Percentiles rank a stretch among this genome's conserved stretches.
Conservation (phyloP, 1,140 invertebrate genomes). For the Chrysoperla carnea region DNA sequence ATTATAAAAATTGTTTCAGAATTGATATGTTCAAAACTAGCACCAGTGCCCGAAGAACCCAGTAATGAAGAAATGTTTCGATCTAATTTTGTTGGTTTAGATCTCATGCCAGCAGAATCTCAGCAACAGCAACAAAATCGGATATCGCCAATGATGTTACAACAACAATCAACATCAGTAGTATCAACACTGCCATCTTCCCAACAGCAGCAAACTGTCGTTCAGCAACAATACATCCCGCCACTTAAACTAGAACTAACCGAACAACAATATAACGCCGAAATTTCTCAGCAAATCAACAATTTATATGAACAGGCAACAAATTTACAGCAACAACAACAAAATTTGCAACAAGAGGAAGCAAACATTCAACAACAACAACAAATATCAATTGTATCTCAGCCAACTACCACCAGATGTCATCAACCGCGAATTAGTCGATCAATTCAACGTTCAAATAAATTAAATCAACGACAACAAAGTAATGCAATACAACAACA, state of each 20-base stretch:
- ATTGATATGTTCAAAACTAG: constrained; percentile 35
- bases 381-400: constrained; percentile 6
- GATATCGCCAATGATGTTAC: constrained; percentile 6
- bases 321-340: constrained; percentile 5
- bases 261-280: too few species aligned
- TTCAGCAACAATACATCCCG: too few species aligned
- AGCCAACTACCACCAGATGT: constrained; percentile 4
- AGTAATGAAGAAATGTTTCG: constrained; percentile 12
- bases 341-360: constrained; percentile 7
- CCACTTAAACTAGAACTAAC: too few species aligned
- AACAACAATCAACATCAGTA: too few species aligned
- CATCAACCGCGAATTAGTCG: constrained; percentile 7
- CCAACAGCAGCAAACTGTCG: too few species aligned
- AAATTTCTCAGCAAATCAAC: constrained; percentile 8
- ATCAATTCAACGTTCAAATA: too few species aligned
- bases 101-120: constrained; percentile 10
- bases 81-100: constrained; percentile 3
- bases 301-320: constrained; percentile 1
- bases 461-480: too few species aligned
- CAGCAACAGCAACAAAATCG: constrained; percentile 12
- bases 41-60: constrained; percentile 45
- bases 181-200: too few species aligned
- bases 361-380: constrained; percentile 5
- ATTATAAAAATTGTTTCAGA: constrained; percentile 24
- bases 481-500: constrained; percentile 2